Evolutionary conservation across 2,797 vertebrate species (phyloP), one percentile per base, ranked within the genome.

Genomic region (Emydoidea blandingii): DNA sequence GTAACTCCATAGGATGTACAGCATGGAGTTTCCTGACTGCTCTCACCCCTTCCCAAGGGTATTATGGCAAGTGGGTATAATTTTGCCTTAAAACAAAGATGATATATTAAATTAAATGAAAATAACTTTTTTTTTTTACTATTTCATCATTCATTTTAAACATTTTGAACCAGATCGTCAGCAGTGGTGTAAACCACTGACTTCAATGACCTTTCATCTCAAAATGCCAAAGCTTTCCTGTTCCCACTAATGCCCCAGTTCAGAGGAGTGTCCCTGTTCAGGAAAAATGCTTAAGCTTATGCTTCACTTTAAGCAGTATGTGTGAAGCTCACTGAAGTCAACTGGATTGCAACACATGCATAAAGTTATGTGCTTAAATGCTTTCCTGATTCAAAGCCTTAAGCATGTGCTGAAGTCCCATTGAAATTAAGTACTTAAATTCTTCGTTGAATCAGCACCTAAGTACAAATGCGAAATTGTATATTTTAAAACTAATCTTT

Each of bases 401-500:
- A 84, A 86, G 76, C 57, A 31, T 27, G 25, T 83, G 87, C 83
- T 82, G 81, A 54, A 3, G 8, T 91, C 47, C 89, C 21, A 54
- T 8, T 74, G n/a, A 74, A 94, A 50, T 9, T 52, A 31, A 49
- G 93, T 86, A 18, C 84, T 91, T 31, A 83, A 74, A 1, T 54
- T 82, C 50, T 92, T 84, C 87, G 1, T 47, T 89, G 50, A 91
- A 88, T 83, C 6, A 88, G 44, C 85, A 82, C 49, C 1, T 87
- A 34, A 87, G 92, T 93, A 79, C 87, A 59, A 88, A 79, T 53
- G 10, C 50, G 27, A 6, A 82, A 59, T 81, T 76, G 27, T 44
- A 15, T 90, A 88, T 78, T 90, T 92, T 81, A 72, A 96, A 76
- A 52, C 21, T 80, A 15, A 53, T 16, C 2, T 54, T 95, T 93